Percentiles rank a stretch among this genome's conserved stretches.
phyloP scores from a whole-genome alignment of 2,113 vertebrate species.

The Rhabdomys dilectus region DNA sequence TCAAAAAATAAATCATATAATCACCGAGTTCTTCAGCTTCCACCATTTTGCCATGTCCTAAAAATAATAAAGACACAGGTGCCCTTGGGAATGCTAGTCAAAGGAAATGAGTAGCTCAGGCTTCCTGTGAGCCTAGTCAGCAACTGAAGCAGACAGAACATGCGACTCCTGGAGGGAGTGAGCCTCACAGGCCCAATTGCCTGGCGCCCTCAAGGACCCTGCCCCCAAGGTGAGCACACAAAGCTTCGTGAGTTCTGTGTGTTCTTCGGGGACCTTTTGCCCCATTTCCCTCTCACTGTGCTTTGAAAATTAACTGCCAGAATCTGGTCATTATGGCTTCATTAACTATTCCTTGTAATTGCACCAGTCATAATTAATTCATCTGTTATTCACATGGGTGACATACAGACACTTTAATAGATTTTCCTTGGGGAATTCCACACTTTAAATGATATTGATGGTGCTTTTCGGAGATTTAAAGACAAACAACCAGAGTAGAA shows the following conservation, averaged over 20 bases:
- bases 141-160: background rate
- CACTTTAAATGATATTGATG: slow-evolving; percentile 67
- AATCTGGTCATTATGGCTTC: slow-evolving; percentile 77
- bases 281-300: slow-evolving; percentile 57
- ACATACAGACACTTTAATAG: slow-evolving; percentile 74
- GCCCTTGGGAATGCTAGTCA: background rate
- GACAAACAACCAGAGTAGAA: background rate
- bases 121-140: background rate
- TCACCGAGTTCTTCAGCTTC: background rate
- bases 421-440: slow-evolving; percentile 75
- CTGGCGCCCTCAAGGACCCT: background rate
- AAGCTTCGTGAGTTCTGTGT: slow-evolving; percentile 66
- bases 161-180: background rate
- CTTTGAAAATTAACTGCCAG: slow-evolving; percentile 78
- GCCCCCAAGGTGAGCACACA: slow-evolving; percentile 59
- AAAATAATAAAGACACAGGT: background rate
- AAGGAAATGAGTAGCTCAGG: background rate
- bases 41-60: background rate
- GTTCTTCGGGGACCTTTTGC: slow-evolving; percentile 59
- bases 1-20: background rate
- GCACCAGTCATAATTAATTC: slow-evolving; percentile 75
- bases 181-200: background rate
- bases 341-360: slow-evolving; percentile 70
- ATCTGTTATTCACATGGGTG: slow-evolving; percentile 68
- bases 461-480: slow-evolving; percentile 65